Base-by-base conservation (phyloP, 1,140 invertebrate genomes). In the Habropoda laboriosa region DNA sequence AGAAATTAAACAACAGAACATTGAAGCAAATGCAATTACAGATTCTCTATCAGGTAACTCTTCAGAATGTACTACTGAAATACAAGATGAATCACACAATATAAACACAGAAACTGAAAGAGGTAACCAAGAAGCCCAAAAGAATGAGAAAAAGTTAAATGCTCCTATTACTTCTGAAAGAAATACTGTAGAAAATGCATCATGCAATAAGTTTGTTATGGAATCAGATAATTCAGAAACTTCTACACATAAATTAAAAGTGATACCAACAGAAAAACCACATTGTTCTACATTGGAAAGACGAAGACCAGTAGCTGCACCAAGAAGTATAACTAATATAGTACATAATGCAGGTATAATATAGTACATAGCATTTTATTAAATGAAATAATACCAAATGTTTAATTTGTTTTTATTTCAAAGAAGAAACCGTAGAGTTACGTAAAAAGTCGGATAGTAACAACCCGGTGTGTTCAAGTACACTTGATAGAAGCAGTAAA, bases 231-330 rank as follows among this genome's bases (percentile, higher is more conserved):
- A 78, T 58, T 38, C 40, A 12, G 84, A 91, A 79, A 49, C 40
- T 86, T n/a, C 66, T 42, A 45, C 38, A 1, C 67, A 76, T 13
- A 91, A 85, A 71, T 35, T 85, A 10, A 91, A 89, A 80, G 80
- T 88, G 40, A 72, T 90, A 66, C 82, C 86, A 18, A 81, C 84
- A 18, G 91, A 93, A 66, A 93, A 91, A 82, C 89, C 91, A 30
- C 76, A 80, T 57, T 84, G 88, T 1, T 88, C 87, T 5, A 89
- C 90, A 10, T 82, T 90, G 7, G 92, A 93, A 76, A 91, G 89
- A 77, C 89, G 89, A 71, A 90, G 86, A 74, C 87, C 90, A 38
- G 90, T 94, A 5, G 94, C 94, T n/a, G 93, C 94, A 8, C 94
- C 94, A 38, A 92, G 94, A 86, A 94, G 90, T 47, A 90, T 94